Percentiles rank a stretch among this genome's conserved stretches.
These are phyloP conservation scores for Oreortyx pictus DNA, from an alignment of 2,797 vertebrate genomes.

Conservation along the genomic window DNA sequence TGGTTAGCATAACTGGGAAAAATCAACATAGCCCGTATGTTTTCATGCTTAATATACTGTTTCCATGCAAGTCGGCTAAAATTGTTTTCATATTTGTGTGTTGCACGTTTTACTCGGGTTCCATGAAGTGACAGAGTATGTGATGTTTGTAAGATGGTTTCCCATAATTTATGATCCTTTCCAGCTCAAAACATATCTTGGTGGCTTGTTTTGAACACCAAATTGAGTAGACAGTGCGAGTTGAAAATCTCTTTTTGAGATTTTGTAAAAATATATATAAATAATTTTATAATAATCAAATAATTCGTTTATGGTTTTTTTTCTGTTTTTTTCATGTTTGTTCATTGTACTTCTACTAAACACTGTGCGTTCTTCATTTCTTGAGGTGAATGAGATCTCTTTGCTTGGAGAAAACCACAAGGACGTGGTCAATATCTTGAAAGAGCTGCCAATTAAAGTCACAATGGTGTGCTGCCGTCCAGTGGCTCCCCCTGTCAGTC, in stretches of 20 bases:
- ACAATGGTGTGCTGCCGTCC: slow-evolving; percentile 93
- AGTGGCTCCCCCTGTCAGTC: slow-evolving; percentile 73
- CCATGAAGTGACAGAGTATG: background rate
- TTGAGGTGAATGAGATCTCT: slow-evolving; percentile 92
- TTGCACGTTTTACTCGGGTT: background rate
- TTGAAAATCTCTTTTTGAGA: background rate
- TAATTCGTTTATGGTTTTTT: background rate
- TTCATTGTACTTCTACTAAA: background rate
- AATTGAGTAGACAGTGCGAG: background rate
- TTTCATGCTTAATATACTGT: background rate
- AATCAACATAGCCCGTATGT: background rate
- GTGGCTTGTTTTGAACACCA: background rate
- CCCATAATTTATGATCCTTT: background rate
- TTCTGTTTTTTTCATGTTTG: background rate
- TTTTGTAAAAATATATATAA: background rate
- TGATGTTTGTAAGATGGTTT: background rate
- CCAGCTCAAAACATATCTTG: background rate
- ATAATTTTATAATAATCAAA: background rate
- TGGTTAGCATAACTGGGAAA: background rate
- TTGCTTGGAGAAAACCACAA: slow-evolving; percentile 95
- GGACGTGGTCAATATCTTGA: slow-evolving; percentile 93
- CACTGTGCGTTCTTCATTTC: background rate
- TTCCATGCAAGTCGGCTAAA: background rate
- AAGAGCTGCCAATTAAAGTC: slow-evolving; percentile 91
- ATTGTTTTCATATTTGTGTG: too few relatives aligned